Conservation (phyloP, 1,140 invertebrate species). For the Papilio polytes region DNA sequence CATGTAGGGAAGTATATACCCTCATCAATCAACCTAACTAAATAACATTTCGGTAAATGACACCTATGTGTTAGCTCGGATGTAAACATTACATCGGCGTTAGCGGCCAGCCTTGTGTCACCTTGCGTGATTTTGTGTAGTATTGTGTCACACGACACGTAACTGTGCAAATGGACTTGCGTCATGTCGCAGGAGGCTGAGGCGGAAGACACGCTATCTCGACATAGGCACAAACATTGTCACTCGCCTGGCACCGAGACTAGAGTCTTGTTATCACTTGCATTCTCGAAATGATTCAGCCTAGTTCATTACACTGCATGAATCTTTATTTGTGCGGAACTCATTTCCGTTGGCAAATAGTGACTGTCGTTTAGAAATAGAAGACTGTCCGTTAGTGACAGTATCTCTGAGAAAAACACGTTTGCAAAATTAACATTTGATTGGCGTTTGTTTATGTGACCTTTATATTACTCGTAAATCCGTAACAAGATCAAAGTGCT, state of each 20-base stretch:
- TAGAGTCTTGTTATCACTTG: background rate
- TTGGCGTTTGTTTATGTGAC: background rate
- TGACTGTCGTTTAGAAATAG: background rate
- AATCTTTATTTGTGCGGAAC: background rate
- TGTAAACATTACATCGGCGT: slow-evolving; percentile 11
- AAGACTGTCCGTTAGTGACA: background rate
- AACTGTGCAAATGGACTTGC: slow-evolving; percentile 15
- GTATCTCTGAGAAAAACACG: background rate
- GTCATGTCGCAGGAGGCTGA: background rate
- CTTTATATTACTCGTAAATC: background rate
- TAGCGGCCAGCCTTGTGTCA: background rate
- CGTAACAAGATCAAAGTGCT: background rate
- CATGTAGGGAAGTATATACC: background rate
- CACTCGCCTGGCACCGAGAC: background rate
- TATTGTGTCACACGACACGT: background rate
- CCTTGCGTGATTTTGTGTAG: too few species aligned
- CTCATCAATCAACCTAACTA: background rate
- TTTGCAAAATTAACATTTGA: background rate
- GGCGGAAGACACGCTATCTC: background rate
- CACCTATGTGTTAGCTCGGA: background rate
- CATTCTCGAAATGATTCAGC: background rate
- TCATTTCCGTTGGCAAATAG: background rate
- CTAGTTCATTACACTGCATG: slow-evolving; percentile 1
- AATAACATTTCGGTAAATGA: background rate
- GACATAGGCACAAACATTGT: slow-evolving; percentile 1